Conservation (phyloP, 2,888 invertebrate species). For the Agriopis aurantiaria region DNA sequence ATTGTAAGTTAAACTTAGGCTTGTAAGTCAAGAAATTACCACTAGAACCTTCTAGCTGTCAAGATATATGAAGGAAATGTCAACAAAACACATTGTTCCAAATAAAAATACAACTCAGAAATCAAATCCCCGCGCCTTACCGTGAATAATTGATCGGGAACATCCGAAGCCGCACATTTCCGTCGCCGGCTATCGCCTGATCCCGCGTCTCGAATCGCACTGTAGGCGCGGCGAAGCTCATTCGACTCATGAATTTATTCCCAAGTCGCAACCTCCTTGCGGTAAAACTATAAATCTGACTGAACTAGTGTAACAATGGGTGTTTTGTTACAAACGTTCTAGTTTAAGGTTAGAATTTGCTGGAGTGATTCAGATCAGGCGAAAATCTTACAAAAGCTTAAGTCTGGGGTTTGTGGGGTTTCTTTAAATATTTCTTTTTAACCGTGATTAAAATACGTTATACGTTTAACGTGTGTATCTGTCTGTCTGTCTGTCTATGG, state of each 20-base stretch:
- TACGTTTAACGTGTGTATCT: too few species aligned
- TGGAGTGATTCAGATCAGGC: neutral
- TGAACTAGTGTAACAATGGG: conserved; percentile 32
- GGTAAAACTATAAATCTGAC: conserved; percentile 49
- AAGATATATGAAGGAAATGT: neutral
- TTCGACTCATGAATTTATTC: conserved; percentile 71
- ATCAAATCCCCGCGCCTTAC: conserved; percentile 25
- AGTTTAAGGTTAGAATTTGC: conserved; percentile 21
- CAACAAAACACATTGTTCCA: conserved; percentile 4
- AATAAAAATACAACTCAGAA: conserved; percentile 18
- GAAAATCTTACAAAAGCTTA: neutral
- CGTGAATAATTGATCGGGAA: conserved; percentile 42
- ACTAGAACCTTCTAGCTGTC: too few species aligned
- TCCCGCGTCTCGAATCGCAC: conserved; percentile 58
- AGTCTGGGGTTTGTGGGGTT: too few species aligned
- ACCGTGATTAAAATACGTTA: too few species aligned
- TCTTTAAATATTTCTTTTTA: neutral
- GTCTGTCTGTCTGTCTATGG: too few species aligned
- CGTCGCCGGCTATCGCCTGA: conserved; percentile 43
- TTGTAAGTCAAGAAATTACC: too few species aligned
- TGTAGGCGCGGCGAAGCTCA: conserved; percentile 60
- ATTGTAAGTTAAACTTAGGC: too few species aligned
- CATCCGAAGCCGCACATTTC: conserved; percentile 38
- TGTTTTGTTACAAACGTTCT: conserved; percentile 28
- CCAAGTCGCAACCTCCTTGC: conserved; percentile 53